Conservation (phyloP, 2,797 vertebrate species). For the Enteromius radiatus region DNA sequence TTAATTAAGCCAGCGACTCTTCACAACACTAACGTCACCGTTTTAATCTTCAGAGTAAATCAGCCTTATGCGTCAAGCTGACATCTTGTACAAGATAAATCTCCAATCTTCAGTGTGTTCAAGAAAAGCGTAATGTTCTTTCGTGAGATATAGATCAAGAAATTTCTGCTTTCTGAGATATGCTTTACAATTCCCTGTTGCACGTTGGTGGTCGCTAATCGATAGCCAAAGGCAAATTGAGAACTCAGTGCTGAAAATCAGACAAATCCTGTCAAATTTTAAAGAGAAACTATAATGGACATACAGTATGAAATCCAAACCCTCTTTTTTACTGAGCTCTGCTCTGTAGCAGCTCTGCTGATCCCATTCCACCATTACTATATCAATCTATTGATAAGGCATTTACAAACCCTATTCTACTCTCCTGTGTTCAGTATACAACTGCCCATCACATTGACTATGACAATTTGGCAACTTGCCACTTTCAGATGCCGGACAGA, state of each 20-base stretch:
- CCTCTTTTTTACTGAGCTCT: slow-evolving; percentile 1
- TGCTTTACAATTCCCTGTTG: slow-evolving; percentile 20
- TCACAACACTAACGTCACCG: slow-evolving; percentile 15
- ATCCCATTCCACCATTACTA: not conserved
- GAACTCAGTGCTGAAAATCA: slow-evolving; percentile 18
- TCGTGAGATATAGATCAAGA: slow-evolving; percentile 7
- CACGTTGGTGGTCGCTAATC: slow-evolving; percentile 27
- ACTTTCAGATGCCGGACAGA: not conserved
- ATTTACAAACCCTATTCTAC: not conserved
- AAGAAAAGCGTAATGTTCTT: slow-evolving; percentile 4
- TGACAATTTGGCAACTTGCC: not conserved
- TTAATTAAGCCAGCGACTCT: slow-evolving; percentile 18
- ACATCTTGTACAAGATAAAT: slow-evolving; percentile 2
- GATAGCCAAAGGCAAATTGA: slow-evolving; percentile 28
- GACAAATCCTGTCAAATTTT: slow-evolving; percentile 30
- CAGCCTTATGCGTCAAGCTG: not conserved
- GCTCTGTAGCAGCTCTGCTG: not conserved
- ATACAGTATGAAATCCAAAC: slow-evolving; percentile 22
- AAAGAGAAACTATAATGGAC: slow-evolving; percentile 27
- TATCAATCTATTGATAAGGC: not conserved
- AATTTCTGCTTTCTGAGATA: slow-evolving; percentile 15
- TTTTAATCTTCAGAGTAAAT: slow-evolving; percentile 9
- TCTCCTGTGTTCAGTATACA: not conserved
- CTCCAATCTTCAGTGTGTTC: not conserved
- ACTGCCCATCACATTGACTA: not conserved